Base-by-base conservation (phyloP, 2,888 invertebrate genomes). In the Diarsia brunnea region DNA sequence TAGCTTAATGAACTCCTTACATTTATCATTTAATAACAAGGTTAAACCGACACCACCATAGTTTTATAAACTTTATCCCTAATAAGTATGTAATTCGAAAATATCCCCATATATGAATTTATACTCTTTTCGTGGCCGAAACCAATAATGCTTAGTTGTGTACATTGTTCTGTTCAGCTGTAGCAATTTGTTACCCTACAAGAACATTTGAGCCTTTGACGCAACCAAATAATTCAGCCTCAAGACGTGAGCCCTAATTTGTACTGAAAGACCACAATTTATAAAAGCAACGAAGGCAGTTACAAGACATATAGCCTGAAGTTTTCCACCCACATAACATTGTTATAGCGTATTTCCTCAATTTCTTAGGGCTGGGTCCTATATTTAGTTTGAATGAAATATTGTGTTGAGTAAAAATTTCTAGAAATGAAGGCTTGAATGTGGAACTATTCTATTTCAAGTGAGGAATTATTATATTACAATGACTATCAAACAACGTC, bases 171-270 rank as follows among this genome's bases (percentile, higher is more conserved):
- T 51, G 49, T 58, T 24, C 45, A 68, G 55, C 11, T 27, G 45
- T 14, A 31, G 38, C 69, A 53, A 75, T 76, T 63, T 78, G 65
- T 67, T 63, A 55, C n/a, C 21, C 21, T 45, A 69, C 49, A 67
- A 68, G 31, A 60, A 64, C 51, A 67, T 69, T 67, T 69, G 53
- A 63, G 64, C 76, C 53, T 65, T 69, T 82, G 60, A 76, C 65
- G 82, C 43, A 71, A 49, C 66, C 38, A 58, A 78, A 78, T 63
- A 78, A 67, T 63, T 71, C 31, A 69, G 67, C 27, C 45, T 21
- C 47, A 78, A 55, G 45, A 63, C 63, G 55, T 83, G 70, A 38
- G 69, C 55, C 69, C 47, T 51, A 47, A 66, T 77, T 64, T 71
- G 63, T 64, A 31, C 61, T 60, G 61, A 49, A 78, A 61, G 5